Evolutionary conservation across 23 tunicate genomes (phyloP), one percentile per base, ranked within the genome.

Genomic region (Botrylloides violaceus): DNA sequence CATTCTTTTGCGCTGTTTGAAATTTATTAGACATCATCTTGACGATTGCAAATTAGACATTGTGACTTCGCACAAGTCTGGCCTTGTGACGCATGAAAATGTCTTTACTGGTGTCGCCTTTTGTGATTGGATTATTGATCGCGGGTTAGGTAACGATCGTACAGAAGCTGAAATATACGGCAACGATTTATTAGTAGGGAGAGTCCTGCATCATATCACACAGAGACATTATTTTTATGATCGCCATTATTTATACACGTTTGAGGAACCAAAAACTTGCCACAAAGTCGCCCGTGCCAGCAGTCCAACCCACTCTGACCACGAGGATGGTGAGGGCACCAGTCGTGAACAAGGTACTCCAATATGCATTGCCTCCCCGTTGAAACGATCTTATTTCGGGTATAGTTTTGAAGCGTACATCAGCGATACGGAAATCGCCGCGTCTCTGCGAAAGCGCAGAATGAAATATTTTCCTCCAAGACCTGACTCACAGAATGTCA

Each of bases 111-210:
- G 97, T 3, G 27, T 75, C 1, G 82, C 64, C 26, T 59, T 90
- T 31, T 80, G 85, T 31, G 61, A 77, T 30, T 90, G 90, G 89
- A 64, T 90, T 58, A 79, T 90, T 37, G 84, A 83, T 22, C 79
- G 70, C 36, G 86, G 86, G 5, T 7, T 90, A 22, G 85, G 62
- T 1, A 15, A 33, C 2, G 84, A 83, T 48, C 48, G 90, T 29
- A 43, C 66, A n/a, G 97, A 90, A 63, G 97, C 97, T 3, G 66
- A 65, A 19, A 58, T 61, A 23, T 90, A 83, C 49, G 97, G 97
- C 1, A 70, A 79, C 55, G 35, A 83, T 7, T 38, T 90, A 6
- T 26, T 90, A 59, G 31, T 55, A 19, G 97, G 97, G 75, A 81
- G 95, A 18, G 75, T 87, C 48, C 20, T 87, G 35, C 65, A 34